Conservation (phyloP, 2,113 vertebrate species). For the Eurystomus gularis region DNA sequence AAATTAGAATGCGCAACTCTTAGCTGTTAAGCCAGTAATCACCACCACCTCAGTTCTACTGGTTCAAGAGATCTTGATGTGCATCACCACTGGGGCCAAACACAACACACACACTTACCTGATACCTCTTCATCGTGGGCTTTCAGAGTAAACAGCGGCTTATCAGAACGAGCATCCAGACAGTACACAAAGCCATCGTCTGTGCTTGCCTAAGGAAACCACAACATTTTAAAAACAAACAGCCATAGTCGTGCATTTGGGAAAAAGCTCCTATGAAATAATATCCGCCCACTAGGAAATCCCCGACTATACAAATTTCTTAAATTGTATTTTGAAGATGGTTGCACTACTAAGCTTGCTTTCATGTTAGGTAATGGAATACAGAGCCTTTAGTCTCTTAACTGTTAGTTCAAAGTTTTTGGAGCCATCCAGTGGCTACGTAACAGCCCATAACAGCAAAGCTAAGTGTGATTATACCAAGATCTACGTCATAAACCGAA, state of each 20-base stretch:
- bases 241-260: neutral
- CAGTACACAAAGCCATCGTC: slow-evolving; percentile 97
- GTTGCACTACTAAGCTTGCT: neutral
- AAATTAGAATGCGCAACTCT: neutral
- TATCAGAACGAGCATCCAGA: slow-evolving; percentile 93
- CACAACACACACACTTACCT: slow-evolving; percentile 70
- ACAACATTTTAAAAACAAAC: neutral
- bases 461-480: neutral
- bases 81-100: neutral
- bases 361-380: neutral
- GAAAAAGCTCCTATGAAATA: neutral
- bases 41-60: neutral
- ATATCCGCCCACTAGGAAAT: neutral
- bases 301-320: neutral
- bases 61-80: neutral
- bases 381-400: neutral
- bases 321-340: neutral
- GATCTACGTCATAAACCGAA: neutral
- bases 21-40: neutral
- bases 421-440: neutral
- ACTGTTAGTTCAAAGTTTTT: neutral
- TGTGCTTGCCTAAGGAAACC: slow-evolving; percentile 86
- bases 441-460: neutral
- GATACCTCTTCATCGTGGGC: slow-evolving; percentile 94
- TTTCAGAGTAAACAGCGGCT: slow-evolving; percentile 91